Evolutionary conservation across 1,140 invertebrate species (phyloP).

Genomic region (Drosophila nebulosa): DNA sequence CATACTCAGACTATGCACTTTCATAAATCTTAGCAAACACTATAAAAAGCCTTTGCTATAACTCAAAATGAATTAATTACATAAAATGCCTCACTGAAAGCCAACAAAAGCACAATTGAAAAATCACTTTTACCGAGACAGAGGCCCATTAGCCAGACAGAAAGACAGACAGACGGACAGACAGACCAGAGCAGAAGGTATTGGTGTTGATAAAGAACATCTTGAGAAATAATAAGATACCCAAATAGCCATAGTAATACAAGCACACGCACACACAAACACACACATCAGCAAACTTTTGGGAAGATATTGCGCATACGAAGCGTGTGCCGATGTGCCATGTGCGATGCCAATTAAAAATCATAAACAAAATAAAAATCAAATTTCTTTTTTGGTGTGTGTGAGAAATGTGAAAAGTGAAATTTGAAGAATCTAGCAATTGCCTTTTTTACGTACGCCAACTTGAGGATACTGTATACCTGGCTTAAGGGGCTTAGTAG

Average conservation of each 20-base stretch:
- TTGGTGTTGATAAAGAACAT: constrained; percentile 63
- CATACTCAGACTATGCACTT: constrained; percentile 22
- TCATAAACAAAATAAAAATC: constrained; percentile 49
- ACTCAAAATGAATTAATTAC: constrained; percentile 54
- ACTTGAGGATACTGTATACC: background rate
- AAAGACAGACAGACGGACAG: background rate
- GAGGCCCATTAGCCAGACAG: background rate
- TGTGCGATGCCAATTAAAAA: constrained; percentile 54
- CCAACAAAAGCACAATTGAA: constrained; percentile 32
- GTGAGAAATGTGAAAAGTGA: constrained; percentile 28
- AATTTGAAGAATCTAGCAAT: constrained; percentile 4
- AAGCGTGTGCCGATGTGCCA: constrained; percentile 35
- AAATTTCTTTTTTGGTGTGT: background rate
- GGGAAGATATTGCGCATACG: constrained; percentile 62
- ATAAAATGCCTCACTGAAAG: constrained; percentile 52
- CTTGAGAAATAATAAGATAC: constrained; percentile 43
- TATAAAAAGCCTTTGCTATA: constrained; percentile 36
- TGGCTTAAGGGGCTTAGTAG: too few species aligned
- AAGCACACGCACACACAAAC: background rate
- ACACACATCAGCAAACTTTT: constrained; percentile 37
- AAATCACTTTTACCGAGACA: constrained; percentile 25
- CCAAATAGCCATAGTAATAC: constrained; percentile 5
- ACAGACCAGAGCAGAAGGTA: constrained; percentile 2
- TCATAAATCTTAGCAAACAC: constrained; percentile 35
- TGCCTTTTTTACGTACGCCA: background rate